A percentile compares a stretch with the other conserved stretches of the same genome.
These are phyloP conservation scores for Tromatobia lineatoria DNA, from an alignment of 2,888 invertebrate species.

Conservation along the genomic window DNA sequence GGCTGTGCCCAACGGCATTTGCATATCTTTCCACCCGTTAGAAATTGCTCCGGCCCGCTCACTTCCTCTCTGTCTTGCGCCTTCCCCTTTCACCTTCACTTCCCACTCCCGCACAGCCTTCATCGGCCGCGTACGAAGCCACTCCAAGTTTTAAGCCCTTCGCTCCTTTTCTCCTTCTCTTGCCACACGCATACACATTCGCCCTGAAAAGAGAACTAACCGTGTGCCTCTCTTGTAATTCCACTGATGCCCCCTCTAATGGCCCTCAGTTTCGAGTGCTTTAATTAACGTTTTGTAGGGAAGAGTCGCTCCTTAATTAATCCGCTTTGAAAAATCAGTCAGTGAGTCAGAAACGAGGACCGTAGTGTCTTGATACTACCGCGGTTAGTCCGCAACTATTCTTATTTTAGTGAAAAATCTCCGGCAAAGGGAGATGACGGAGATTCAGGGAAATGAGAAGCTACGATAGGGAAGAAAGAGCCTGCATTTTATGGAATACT, in stretches of 20 bases:
- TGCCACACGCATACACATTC: not conserved
- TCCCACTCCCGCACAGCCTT: constrained; percentile 63
- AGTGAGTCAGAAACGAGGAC: constrained; percentile 65
- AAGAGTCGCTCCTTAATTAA: constrained; percentile 78
- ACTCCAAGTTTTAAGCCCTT: constrained; percentile 81
- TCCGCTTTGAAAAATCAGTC: constrained; percentile 81
- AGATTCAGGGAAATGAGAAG: constrained; percentile 31
- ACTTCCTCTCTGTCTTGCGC: constrained; percentile 28
- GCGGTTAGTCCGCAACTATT: not conserved
- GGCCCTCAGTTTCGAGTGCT: constrained; percentile 80
- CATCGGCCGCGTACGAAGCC: constrained; percentile 72
- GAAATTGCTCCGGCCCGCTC: constrained; percentile 76
- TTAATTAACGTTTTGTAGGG: constrained; percentile 82
- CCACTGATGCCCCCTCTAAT: constrained; percentile 78
- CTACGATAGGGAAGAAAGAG: constrained; percentile 7
- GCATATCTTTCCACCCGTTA: constrained; percentile 83
- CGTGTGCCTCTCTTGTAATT: constrained; percentile 76
- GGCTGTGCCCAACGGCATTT: constrained; percentile 77
- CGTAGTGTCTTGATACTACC: not conserved
- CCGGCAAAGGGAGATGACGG: not conserved
- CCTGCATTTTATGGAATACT: constrained; percentile 43
- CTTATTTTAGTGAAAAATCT: not conserved
- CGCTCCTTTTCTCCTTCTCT: constrained; percentile 56
- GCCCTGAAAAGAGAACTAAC: constrained; percentile 4
- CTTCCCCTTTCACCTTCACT: constrained; percentile 54